phyloP scores from a whole-genome alignment of 2,888 invertebrate species.

The Copidosoma aretas region DNA sequence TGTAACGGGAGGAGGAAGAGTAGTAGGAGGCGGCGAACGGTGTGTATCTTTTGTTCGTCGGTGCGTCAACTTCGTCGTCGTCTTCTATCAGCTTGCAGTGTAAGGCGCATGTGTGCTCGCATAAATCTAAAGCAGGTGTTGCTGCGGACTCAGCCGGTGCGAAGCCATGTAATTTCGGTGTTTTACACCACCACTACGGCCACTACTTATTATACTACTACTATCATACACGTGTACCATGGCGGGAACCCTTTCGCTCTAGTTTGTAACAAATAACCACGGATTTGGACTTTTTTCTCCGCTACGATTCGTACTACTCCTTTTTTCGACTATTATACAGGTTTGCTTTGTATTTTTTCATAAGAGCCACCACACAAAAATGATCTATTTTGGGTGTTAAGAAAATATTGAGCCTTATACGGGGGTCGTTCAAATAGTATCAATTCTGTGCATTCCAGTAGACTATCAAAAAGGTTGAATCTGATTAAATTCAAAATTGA shows the following conservation, averaged over 20 bases:
- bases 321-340: neutral
- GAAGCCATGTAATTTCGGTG: slow-evolving; percentile 40
- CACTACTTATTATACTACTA: neutral
- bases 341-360: no score
- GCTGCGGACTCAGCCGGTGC: slow-evolving; percentile 7
- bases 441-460: no score
- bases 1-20: slow-evolving; percentile 43
- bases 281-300: neutral
- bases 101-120: no score
- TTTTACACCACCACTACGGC: slow-evolving; percentile 21
- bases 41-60: no score
- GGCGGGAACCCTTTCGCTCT: slow-evolving; percentile 13
- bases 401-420: no score
- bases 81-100: no score
- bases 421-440: no score
- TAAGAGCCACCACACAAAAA: no score
- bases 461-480: no score
- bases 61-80: neutral
- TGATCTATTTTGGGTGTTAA: no score
- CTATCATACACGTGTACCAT: neutral
- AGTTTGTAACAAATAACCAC: slow-evolving; percentile 1
- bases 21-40: neutral
- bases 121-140: slow-evolving; percentile 23
- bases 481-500: no score
- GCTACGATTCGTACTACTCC: neutral